Conservation (phyloP, 2,888 invertebrate genomes). For the Andrena hattorfiana region DNA sequence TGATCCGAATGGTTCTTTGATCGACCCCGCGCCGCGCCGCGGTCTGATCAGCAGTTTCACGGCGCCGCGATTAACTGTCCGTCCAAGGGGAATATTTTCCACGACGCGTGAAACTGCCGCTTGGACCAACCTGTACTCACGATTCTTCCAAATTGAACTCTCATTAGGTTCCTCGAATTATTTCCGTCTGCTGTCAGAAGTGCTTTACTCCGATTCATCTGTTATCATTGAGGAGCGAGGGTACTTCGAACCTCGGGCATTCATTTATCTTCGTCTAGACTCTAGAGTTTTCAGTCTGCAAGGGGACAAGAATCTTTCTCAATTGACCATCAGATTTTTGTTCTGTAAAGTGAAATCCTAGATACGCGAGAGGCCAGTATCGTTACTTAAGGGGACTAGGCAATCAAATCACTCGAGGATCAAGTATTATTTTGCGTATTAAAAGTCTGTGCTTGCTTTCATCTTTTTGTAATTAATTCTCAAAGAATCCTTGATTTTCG, state of each 20-base stretch:
- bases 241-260: neutral
- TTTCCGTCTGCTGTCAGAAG: neutral
- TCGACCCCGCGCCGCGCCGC: slow-evolving; percentile 21
- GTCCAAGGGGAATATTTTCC: slow-evolving; percentile 3
- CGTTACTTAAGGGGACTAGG: too few species aligned
- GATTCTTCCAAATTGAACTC: neutral
- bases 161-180: neutral
- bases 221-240: neutral
- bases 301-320: too few species aligned
- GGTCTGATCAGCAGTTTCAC: slow-evolving; percentile 56
- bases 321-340: too few species aligned
- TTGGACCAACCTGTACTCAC: neutral
- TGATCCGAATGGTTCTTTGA: slow-evolving; percentile 45
- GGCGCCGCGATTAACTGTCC: slow-evolving; percentile 52
- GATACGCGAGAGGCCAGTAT: too few species aligned
- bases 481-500: too few species aligned
- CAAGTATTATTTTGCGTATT: too few species aligned
- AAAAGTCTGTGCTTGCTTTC: too few species aligned
- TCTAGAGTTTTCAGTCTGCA: too few species aligned
- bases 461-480: too few species aligned
- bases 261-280: slow-evolving; percentile 1
- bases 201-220: neutral
- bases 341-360: too few species aligned
- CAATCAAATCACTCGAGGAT: too few species aligned
- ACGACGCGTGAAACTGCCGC: neutral